A percentile compares a stretch with the other conserved stretches of the same genome.
These are phyloP conservation scores for Alaudala cheleensis DNA, from an alignment of 2,113 vertebrate species.

Conservation along the genomic window DNA sequence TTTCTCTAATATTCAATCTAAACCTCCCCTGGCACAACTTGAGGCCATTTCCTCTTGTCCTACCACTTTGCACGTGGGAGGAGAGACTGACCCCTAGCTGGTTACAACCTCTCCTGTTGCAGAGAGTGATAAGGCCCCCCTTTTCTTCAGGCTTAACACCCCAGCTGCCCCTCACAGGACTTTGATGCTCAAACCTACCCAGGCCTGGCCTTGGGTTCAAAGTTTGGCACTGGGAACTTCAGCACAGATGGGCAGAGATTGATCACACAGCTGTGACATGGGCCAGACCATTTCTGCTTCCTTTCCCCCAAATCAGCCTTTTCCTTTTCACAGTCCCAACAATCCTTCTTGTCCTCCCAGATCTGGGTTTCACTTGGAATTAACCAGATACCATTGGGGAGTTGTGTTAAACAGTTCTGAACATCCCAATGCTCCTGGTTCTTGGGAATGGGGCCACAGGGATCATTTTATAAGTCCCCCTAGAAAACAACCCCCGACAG, in stretches of 20 bases:
- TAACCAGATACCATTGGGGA: background rate
- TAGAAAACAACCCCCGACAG: background rate
- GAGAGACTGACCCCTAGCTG: background rate
- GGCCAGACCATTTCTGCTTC: background rate
- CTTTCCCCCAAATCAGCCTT: background rate
- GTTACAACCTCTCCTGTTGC: background rate
- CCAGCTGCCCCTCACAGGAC: background rate
- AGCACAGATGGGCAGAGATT: background rate
- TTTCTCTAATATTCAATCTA: background rate
- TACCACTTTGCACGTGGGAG: background rate
- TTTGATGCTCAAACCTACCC: background rate
- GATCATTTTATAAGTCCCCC: background rate
- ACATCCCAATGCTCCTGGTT: background rate
- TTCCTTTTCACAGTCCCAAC: background rate
- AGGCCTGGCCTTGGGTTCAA: background rate
- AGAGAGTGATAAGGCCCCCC: fast-evolving
- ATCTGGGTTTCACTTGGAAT: background rate
- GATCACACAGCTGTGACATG: background rate
- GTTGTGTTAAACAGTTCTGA: background rate
- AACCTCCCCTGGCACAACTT: background rate
- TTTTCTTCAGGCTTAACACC: background rate
- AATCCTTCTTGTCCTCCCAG: background rate
- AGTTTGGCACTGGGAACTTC: background rate
- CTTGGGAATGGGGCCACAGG: background rate
- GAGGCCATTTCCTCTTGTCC: background rate